Base-by-base conservation (phyloP, 2,888 invertebrate species). In the Thymelicus lineola region DNA sequence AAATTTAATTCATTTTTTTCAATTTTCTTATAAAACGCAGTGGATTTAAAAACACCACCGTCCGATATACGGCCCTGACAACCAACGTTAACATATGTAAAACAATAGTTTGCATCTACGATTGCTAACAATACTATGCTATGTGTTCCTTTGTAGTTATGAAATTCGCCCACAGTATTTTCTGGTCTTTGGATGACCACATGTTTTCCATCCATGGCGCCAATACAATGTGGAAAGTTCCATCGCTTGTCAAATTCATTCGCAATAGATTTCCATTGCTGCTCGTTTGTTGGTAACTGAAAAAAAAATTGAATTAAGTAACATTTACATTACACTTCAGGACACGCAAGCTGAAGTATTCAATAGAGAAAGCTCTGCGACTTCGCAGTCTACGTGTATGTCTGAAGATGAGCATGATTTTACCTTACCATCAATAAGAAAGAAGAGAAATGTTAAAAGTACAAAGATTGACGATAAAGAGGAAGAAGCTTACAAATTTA, bases 151-250 rank as follows among this genome's bases (percentile, higher is more conserved):
- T 80, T 75, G 36, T 75, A 78, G 69, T 79, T 81, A 71, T 76
- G 77, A 67, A 75, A 80, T 74, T 71, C 63, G n/a, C 74, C 73
- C n/a, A 77, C 80, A 73, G 74, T 78, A 20, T 38, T 65, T 53
- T 35, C 42, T 60, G 72, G 73, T 48, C 57, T 53, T 64, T 79
- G 74, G 28, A 79, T 66, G 20, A 57, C 70, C 14, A 78, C 58
- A 61, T 78, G 79, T 71, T 80, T 81, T 3, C 79, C 74, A 46
- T 74, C 72, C 42, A 70, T 76, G 7, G 75, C 74, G 60, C 78
- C 78, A 15, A 79, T 35, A 72, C 79, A 79, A 73, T 80, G 75
- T 50, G 78, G 78, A 72, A 78, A 80, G 64, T 82, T 77, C 77
- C 79, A 81, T 60, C 71, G 75, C 7, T 67, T 68, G 70, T 77